Conservation (phyloP, 2,888 invertebrate genomes). For the Rutpela maculata region DNA sequence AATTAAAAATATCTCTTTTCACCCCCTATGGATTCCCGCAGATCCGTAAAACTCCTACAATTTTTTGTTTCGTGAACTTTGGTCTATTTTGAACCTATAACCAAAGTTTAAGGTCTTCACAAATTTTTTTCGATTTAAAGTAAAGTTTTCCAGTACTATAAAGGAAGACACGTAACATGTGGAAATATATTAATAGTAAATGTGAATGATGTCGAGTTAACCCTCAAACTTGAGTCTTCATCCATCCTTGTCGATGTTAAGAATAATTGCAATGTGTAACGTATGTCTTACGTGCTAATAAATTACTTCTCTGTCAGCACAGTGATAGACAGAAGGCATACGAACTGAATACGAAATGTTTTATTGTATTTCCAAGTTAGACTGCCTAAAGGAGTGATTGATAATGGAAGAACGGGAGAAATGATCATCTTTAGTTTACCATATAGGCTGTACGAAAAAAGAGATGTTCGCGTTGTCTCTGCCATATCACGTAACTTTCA, state of each 20-base stretch:
- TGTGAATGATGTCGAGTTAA: background rate
- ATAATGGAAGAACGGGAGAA: background rate
- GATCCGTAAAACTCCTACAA: no score
- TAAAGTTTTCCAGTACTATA: no score
- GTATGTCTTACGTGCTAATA: background rate
- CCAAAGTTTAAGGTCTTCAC: no score
- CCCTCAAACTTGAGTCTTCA: background rate
- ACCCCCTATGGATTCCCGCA: no score
- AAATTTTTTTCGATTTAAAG: no score
- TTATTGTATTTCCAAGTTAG: background rate
- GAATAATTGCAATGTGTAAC: background rate
- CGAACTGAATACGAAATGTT: background rate
- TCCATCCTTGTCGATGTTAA: background rate
- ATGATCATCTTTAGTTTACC: background rate
- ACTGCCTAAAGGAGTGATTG: background rate
- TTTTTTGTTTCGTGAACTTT: no score
- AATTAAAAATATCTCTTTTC: no score
- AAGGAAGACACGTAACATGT: background rate
- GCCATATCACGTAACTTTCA: no score
- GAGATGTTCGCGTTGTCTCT: no score
- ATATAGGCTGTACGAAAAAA: background rate
- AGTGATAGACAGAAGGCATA: background rate
- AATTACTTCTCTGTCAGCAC: background rate
- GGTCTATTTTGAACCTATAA: no score
- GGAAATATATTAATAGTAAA: background rate